Percentiles rank a stretch among this genome's conserved stretches.
Evolutionary conservation across 2,888 invertebrate genomes (phyloP).

Genomic region (Meloe dianella): DNA sequence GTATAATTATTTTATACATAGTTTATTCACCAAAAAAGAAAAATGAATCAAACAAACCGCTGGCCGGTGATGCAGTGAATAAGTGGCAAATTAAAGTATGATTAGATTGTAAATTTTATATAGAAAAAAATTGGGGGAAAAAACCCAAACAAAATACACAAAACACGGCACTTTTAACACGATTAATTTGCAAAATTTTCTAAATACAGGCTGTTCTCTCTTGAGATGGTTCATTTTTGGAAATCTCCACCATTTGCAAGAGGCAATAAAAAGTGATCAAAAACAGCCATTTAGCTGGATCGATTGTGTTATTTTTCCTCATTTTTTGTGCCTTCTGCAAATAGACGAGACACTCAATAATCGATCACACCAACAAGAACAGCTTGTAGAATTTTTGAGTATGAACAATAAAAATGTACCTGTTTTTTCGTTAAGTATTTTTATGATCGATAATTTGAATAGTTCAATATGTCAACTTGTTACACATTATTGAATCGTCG

Average conservation of each 20-base stretch:
- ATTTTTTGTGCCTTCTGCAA: no score
- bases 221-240: no score
- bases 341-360: no score
- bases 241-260: no score
- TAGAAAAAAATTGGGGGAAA: not conserved
- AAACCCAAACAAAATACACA: not conserved
- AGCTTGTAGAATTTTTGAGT: no score
- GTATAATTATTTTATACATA: constrained; percentile 22
- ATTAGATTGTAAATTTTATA: constrained; percentile 18
- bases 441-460: not conserved
- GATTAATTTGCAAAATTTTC: not conserved
- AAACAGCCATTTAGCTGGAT: no score
- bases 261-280: no score
- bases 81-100: constrained; percentile 33
- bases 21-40: constrained; percentile 21
- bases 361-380: no score
- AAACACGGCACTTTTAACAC: constrained; percentile 1
- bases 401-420: not conserved
- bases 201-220: not conserved
- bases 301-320: no score
- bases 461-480: no score
- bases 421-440: not conserved
- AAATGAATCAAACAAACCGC: constrained; percentile 29
- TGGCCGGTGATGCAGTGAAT: constrained; percentile 37
- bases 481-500: not conserved